phyloP scores from a whole-genome alignment of 92 coral and sea anemone species.

The Epizoanthus fatuus region DNA sequence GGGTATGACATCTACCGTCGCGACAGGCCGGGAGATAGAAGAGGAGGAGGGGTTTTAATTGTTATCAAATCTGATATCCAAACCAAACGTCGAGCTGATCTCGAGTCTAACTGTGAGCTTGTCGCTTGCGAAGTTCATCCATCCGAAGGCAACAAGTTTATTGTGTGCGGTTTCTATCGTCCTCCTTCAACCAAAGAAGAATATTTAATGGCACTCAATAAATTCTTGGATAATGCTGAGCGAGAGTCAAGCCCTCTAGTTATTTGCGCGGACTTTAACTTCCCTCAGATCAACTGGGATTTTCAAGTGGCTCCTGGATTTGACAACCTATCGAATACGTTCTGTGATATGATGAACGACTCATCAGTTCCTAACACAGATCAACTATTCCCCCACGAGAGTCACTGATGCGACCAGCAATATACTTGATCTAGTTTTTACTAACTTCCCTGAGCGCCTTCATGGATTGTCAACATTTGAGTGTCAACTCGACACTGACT shows the following conservation, averaged over 20 bases:
- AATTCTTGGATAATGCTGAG: conserved; percentile 49
- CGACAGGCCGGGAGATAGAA: conserved; percentile 43
- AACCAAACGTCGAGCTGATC: conserved; percentile 44
- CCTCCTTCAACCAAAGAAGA: conserved; percentile 66
- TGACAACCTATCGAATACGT: conserved; percentile 45
- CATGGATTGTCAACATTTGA: conserved; percentile 47
- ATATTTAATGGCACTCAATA: conserved; percentile 49
- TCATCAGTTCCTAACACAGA: conserved; percentile 58
- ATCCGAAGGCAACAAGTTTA: conserved; percentile 44
- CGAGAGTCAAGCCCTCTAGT: conserved; percentile 43
- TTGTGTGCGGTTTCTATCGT: conserved; percentile 58
- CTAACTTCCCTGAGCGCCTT: conserved; percentile 62
- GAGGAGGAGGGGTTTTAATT: conserved; percentile 68
- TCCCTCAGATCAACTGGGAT: conserved; percentile 57
- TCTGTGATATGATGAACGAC: conserved; percentile 67
- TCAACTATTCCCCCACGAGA: conserved; percentile 63
- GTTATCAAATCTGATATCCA: conserved; percentile 39
- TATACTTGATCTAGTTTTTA: conserved; percentile 56
- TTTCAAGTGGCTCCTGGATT: conserved; percentile 48
- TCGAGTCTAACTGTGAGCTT: conserved; percentile 58
- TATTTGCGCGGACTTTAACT: conserved; percentile 66
- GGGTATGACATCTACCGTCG: conserved; percentile 54
- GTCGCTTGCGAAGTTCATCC: conserved; percentile 55
- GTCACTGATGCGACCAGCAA: conserved; percentile 51
- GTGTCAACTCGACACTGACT: conserved; percentile 59